Evolutionary conservation across 2,113 vertebrate species (phyloP).

Genomic region (Phylloscopus trochilus): DNA sequence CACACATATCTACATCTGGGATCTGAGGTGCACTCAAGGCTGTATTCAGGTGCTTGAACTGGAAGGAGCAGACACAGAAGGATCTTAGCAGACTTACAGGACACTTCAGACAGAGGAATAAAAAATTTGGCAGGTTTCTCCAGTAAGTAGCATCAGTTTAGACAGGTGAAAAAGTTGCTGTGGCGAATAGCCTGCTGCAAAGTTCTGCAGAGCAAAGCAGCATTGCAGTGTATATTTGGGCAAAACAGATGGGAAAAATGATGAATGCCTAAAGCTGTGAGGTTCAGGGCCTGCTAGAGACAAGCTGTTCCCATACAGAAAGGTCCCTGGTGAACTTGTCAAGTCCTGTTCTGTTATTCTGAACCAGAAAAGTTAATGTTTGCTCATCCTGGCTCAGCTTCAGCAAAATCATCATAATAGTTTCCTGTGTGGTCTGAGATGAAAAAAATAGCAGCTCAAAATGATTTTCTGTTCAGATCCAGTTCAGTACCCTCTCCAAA

Average conservation of each 20-base stretch:
- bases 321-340: background rate
- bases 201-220: background rate
- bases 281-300: background rate
- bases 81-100: background rate
- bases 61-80: background rate
- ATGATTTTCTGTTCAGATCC: background rate
- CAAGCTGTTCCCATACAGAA: background rate
- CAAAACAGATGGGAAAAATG: background rate
- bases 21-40: background rate
- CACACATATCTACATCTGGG: no score
- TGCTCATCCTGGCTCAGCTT: background rate
- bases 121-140: background rate
- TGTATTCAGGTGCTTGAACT: background rate
- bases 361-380: constrained; percentile 8
- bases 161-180: background rate
- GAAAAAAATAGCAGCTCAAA: background rate
- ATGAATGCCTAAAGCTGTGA: background rate
- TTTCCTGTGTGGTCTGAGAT: constrained; percentile 13
- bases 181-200: background rate
- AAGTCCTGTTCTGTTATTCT: background rate
- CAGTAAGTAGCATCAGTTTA: background rate
- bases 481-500: background rate
- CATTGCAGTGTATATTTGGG: background rate
- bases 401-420: background rate
- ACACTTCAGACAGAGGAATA: background rate